phyloP scores from a whole-genome alignment of 2,113 vertebrate genomes.

The Sminthopsis crassicaudata region DNA sequence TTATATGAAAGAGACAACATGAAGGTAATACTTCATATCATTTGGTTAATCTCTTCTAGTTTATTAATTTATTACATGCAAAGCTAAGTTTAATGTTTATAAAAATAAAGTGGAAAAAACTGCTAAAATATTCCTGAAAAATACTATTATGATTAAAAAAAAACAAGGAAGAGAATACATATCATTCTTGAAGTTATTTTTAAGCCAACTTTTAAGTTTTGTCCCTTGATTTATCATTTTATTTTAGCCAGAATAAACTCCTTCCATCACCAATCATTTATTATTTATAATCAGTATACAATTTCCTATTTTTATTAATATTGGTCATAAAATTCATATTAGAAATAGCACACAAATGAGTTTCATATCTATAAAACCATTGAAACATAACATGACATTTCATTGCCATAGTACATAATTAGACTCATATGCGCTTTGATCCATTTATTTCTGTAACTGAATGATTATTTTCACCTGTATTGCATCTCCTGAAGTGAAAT shows the following conservation, averaged over 20 bases:
- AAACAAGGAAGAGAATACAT: conserved; percentile 57
- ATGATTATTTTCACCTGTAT: conserved; percentile 68
- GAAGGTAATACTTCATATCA: conserved; percentile 51
- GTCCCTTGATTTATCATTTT: conserved; percentile 62
- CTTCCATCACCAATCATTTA: conserved; percentile 64
- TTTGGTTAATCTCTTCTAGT: conserved; percentile 75
- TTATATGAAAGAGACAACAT: conserved; percentile 55
- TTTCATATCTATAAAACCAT: conserved; percentile 79
- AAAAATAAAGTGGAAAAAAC: conserved; percentile 79
- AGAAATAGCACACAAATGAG: conserved; percentile 78
- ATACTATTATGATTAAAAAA: conserved; percentile 64
- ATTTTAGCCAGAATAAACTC: conserved; percentile 73
- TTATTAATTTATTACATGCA: conserved; percentile 81
- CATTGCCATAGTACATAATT: conserved; percentile 81
- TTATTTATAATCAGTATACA: conserved; percentile 79
- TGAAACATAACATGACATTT: conserved; percentile 81
- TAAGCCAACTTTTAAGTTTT: conserved; percentile 45
- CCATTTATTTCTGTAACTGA: conserved; percentile 73
- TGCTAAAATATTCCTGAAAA: conserved; percentile 73
- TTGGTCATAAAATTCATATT: conserved; percentile 77
- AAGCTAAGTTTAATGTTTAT: conserved; percentile 76
- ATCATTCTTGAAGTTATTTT: conserved; percentile 61
- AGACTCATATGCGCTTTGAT: conserved; percentile 68
- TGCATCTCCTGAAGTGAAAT: conserved; percentile 52
- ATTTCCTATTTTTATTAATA: conserved; percentile 79